Evolutionary conservation across 2,797 vertebrate species (phyloP), one percentile per base, ranked within the genome.

Genomic region (Scarus forsteni): DNA sequence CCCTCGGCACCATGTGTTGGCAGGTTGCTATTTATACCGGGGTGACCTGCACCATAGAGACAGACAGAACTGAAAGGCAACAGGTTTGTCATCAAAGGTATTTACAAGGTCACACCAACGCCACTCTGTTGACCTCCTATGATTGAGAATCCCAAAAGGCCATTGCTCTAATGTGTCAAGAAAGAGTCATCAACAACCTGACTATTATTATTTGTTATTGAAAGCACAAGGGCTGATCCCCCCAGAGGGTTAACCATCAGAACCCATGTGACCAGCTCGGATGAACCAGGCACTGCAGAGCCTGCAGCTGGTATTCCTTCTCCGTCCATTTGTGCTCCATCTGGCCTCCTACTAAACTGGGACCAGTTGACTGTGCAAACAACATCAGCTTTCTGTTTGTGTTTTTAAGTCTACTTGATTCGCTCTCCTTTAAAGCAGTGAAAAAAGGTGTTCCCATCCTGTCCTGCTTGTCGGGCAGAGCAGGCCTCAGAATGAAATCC

Each of bases 21-120:
- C 82, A 80, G 66, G 39, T 18, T 65, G 60, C 85, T 93, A 94
- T 94, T 94, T 92, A 93, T 92, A 93, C 73, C 75, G 49, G 70
- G 77, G 52, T 88, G 88, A 88, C 86, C 88, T 83, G 70, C 79
- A 39, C 65, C 75, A 60, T 49, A 67, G 60, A 70, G 81, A 87
- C 59, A 68, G 79, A 86, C 54, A 15, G 18, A 55, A 58, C 64
- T 73, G 52, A 73, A 63, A 81, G 63, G 85, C 78, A 84, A 78
- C 74, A 86, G 81, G 62, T 78, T 73, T 68, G 63, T 39, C 69
- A 40, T 73, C 55, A 27, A 18, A 72, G 60, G 56, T 60, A 57
- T 75, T 60, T 8, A 40, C 60, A 66, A 38, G 60, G 55, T 76
- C 56, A 51, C 55, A 34, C n/a, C 70, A 55, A 67, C 63, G 53